Conservation (phyloP, 2,113 vertebrate genomes). For the Misgurnus anguillicaudatus region DNA sequence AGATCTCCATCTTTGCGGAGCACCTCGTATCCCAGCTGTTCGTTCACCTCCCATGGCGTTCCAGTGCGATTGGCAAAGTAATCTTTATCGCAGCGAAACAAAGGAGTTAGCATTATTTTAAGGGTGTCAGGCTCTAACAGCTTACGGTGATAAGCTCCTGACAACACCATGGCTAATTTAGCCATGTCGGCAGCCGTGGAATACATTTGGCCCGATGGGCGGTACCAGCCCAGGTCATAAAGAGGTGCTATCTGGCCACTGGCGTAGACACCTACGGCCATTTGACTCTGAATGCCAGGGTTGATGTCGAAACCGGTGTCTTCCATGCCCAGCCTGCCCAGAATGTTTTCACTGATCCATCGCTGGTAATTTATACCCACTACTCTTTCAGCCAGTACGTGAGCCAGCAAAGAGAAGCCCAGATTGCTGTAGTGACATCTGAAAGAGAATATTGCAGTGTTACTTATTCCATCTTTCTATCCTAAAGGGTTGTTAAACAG, state of each 20-base stretch:
- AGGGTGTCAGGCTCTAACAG: conserved; percentile 81
- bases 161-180: conserved; percentile 83
- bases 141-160: conserved; percentile 73
- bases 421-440: conserved; percentile 95
- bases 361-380: conserved; percentile 80
- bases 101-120: conserved; percentile 83
- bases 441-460: neutral
- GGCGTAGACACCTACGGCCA: conserved; percentile 86
- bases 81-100: conserved; percentile 80
- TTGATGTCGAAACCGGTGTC: conserved; percentile 87
- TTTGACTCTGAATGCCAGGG: conserved; percentile 67
- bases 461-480: neutral
- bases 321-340: conserved; percentile 83
- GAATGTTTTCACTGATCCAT: conserved; percentile 83
- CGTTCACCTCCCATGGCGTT: conserved; percentile 90
- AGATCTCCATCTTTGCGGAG: conserved; percentile 88
- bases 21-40: conserved; percentile 83
- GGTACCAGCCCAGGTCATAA: conserved; percentile 91
- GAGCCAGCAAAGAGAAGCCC: conserved; percentile 89
- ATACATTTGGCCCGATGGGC: conserved; percentile 93
- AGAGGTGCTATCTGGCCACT: conserved; percentile 80
- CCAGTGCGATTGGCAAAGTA: conserved; percentile 89
- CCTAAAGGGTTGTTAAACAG: neutral
- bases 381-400: conserved; percentile 77
- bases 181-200: conserved; percentile 88